phyloP scores from a whole-genome alignment of 2,113 vertebrate species.

The Rhinolophus sinicus region DNA sequence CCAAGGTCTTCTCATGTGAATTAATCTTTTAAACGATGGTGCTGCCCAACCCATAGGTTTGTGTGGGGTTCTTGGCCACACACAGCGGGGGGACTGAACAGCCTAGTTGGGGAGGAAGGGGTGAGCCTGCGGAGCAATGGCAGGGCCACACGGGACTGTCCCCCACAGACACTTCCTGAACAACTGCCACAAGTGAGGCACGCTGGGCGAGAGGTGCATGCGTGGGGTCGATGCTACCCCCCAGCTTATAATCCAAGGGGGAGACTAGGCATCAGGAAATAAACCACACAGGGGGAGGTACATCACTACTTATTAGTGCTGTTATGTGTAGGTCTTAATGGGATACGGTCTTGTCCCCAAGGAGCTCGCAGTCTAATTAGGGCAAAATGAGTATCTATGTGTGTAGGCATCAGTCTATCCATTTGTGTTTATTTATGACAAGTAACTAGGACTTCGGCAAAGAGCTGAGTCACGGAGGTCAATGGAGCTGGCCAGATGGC shows the following conservation, averaged over 20 bases:
- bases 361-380: background rate
- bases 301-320: background rate
- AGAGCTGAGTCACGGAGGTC: background rate
- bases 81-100: fast-evolving
- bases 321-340: too few relatives aligned
- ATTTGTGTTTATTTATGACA: background rate
- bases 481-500: background rate
- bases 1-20: background rate
- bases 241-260: fast-evolving
- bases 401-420: fast-evolving
- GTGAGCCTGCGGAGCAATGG: fast-evolving
- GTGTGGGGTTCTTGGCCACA: background rate
- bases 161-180: too few relatives aligned
- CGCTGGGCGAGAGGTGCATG: fast-evolving
- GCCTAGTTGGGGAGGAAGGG: background rate
- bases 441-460: background rate
- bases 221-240: fast-evolving
- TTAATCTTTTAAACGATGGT: background rate
- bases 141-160: background rate
- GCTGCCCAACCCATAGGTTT: background rate
- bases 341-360: background rate
- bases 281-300: background rate
- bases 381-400: background rate
- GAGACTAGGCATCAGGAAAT: fast-evolving
- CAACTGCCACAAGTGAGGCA: fast-evolving